Evolutionary conservation across 2,113 vertebrate species (phyloP), one percentile per base, ranked within the genome.

Genomic region (Chlamydotis undulata): DNA sequence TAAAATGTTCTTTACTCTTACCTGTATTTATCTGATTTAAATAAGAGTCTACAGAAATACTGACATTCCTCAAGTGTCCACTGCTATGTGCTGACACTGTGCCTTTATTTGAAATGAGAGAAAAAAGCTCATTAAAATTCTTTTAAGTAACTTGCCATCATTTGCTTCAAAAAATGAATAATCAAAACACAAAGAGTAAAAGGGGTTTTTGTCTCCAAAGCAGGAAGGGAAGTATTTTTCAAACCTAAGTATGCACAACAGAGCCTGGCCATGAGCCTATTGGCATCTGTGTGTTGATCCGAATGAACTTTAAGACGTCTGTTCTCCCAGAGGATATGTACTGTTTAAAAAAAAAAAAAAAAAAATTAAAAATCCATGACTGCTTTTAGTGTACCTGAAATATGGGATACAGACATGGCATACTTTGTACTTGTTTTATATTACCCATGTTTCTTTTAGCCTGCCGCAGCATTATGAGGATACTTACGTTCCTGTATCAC

Each of bases 361-460:
- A 25, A 50, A 43, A 19, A 3, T 28, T 28, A 55, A 45, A 52
- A 78, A 49, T 19, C 60, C 68, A 64, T 21, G 76, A 70, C 57
- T 94, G 83, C 80, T 96, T 94, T 96, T 91, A 84, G 89, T 92
- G 86, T 89, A 93, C 92, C 96, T 96, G 90, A 89, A 94, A 92
- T 93, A 94, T 63, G 39, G 60, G 43, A 86, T 75, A 84, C 86
- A 92, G 80, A 87, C 87, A 83, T 47, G 37, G 65, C 31, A 8
- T 78, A 79, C 75, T 92, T 65, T 75, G 35, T 89, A 57, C 53
- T 94, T 84, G 14, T 77, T 89, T 90, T 76, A 89, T 78, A 93
- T 23, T 71, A 61, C 24, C 37, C n/a, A 11, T 61, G 53, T 65
- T 89, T 50, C 53, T 90, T 88, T 83, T 37, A 77, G 85, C 43